Base-by-base conservation (phyloP, 2,113 vertebrate genomes). In the Lota lota region DNA sequence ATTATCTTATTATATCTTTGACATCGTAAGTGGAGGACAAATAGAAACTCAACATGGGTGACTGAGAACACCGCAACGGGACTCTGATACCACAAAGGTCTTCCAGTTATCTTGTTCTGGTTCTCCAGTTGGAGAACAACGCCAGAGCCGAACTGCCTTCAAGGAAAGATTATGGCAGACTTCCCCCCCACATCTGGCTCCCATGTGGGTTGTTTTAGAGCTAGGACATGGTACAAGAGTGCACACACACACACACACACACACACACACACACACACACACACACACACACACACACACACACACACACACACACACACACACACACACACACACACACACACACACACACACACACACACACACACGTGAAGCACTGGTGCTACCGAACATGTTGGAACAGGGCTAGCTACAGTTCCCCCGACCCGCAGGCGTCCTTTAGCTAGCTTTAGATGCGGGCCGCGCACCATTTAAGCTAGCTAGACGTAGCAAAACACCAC, bases 381-480 rank as follows among this genome's bases (percentile, higher is more conserved):
- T 63, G 22, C 72, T 64, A 73, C 68, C 76, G 80, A 84, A 82
- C 90, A 79, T 86, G 88, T 90, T 81, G 66, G 74, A 74, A 89
- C 89, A 89, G 78, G 64, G 75, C 78, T 88, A 47, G 40, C 40
- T 47, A 8, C 8, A 47, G 10, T 14, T 12, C 40, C 79, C 81
- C 72, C 82, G 64, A 67, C 64, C 83, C 85, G 61, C 19, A 72
- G 58, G 47, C 63, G 59, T 36, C 57, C 79, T 73, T 79, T 75
- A 16, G 85, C 78, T 75, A 76, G 68, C 74, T 72, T 79, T 80
- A 72, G 79, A 66, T 64, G 59, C 68, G 81, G 81, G 79, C 74
- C 57, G 69, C 66, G 77, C 79, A 74, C 79, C 84, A 88, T 78
- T 74, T 85, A 85, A 88, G 79, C 81, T 83, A 74, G 86, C 77